Base-by-base conservation (phyloP, 2,113 vertebrate species). In the Lutjanus erythropterus region DNA sequence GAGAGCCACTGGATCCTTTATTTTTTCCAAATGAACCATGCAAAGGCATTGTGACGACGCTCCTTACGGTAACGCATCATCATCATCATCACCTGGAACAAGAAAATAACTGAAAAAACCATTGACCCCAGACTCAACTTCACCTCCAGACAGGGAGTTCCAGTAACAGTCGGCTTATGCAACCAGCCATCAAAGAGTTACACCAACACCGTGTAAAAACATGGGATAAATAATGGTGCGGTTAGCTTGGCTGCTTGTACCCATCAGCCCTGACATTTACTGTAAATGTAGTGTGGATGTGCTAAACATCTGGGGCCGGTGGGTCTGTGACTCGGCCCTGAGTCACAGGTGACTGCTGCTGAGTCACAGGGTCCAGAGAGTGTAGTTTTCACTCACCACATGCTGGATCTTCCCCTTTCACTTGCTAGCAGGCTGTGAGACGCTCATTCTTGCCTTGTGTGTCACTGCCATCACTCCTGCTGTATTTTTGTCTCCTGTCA, bases 271-370 rank as follows among this genome's bases (percentile, higher is more conserved):
- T 78, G 73, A 77, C 71, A 73, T 90, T 94, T 93, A 91, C 90
- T 75, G 92, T 92, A 91, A 94, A 75, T 19, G 71, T 37, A 41
- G 55, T 19, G 67, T 68, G 60, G 83, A 92, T 83, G 80, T 35
- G 73, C 69, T 71, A 53, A 87, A 92, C 92, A 91, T 90, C 84
- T 91, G 84, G 83, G 72, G 31, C 74, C 29, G 23, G 49, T n/a
- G 18, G 56, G 78, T 68, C 67, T 62, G 41, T 91, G 90, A 91
- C 75, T 89, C 29, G 69, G 44, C 27, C 29, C 69, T 89, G 89
- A 92, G 33, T 93, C 92, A 94, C 78, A 84, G 87, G 86, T 93
- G 91, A 88, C 78, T 59, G 55, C 80, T 55, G 75, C 77, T 91
- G 92, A 93, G 83, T 93, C 91, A 93, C 78, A 18, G 37, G 50